Evolutionary conservation across 35 echinoderm and acorn worm genomes (phyloP).

Genomic region (Patiria miniata): DNA sequence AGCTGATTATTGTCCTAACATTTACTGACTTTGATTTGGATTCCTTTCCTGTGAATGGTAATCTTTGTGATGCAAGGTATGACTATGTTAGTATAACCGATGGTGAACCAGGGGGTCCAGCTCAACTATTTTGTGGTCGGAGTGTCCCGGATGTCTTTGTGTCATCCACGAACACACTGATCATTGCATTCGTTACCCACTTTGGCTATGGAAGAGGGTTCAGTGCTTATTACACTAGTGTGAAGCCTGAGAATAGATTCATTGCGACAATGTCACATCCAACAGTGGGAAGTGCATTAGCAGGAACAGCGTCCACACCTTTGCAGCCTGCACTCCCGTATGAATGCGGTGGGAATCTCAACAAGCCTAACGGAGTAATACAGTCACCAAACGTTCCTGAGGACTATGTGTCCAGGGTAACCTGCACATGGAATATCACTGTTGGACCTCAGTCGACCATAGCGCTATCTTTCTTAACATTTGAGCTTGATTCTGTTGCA

Average conservation of each 20-base stretch:
- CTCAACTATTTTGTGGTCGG: background rate
- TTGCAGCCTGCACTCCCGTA: background rate
- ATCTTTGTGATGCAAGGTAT: background rate
- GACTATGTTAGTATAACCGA: background rate
- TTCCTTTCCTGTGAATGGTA: background rate
- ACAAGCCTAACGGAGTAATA: background rate
- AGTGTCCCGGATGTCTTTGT: background rate
- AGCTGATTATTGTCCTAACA: background rate
- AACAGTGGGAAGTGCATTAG: background rate
- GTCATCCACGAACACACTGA: background rate
- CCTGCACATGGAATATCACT: slow-evolving; percentile 27
- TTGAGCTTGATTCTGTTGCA: slow-evolving; percentile 29
- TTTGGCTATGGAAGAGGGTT: background rate
- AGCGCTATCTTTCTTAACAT: slow-evolving; percentile 5
- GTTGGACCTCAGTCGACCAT: background rate
- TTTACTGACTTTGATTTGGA: background rate
- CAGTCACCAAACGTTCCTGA: slow-evolving; percentile 34
- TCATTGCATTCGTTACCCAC: background rate
- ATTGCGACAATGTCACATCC: background rate
- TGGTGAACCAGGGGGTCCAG: background rate
- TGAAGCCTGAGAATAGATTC: background rate
- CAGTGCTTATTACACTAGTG: background rate
- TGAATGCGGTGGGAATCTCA: slow-evolving; percentile 39
- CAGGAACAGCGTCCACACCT: background rate
- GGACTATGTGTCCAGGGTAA: background rate